Conservation (phyloP, 2,797 vertebrate species). For the Paguma larvata region DNA sequence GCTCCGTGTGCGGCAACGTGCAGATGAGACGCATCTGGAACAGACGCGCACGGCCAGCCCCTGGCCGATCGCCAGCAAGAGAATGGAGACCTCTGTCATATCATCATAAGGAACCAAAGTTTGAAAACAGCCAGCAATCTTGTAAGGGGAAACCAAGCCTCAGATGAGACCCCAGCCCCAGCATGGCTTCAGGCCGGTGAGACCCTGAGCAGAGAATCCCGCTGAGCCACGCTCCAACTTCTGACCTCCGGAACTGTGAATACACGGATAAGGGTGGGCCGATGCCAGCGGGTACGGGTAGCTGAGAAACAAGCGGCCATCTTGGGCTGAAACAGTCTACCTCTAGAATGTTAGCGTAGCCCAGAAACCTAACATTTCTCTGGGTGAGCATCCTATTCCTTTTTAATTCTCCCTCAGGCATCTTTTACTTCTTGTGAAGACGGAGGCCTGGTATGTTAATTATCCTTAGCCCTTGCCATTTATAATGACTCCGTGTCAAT, state of each 20-base stretch:
- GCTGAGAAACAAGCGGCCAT: not conserved
- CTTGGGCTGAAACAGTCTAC: not conserved
- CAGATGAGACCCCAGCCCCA: not conserved
- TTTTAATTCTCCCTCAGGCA: not conserved
- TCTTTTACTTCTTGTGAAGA: not conserved
- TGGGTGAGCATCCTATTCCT: not conserved
- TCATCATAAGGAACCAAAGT: not conserved
- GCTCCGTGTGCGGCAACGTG: not conserved
- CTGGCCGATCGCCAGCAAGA: not conserved
- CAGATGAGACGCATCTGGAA: not conserved
- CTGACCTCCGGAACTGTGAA: not conserved
- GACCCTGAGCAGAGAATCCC: not conserved
- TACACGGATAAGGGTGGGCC: not conserved
- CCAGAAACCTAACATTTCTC: not conserved
- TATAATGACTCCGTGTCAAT: not conserved
- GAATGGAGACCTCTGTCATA: not conserved
- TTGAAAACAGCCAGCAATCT: not conserved
- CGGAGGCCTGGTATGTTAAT: not conserved
- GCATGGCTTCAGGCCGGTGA: not conserved
- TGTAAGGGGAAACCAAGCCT: not conserved
- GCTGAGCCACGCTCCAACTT: not conserved
- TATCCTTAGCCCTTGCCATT: not conserved
- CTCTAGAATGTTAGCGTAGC: not conserved
- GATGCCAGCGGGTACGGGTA: rapidly evolving
- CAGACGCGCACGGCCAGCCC: not conserved